Percentiles rank a stretch among this genome's conserved stretches.
Conservation (phyloP, 2,113 vertebrate genomes). For the Misgurnus mizolepis region DNA sequence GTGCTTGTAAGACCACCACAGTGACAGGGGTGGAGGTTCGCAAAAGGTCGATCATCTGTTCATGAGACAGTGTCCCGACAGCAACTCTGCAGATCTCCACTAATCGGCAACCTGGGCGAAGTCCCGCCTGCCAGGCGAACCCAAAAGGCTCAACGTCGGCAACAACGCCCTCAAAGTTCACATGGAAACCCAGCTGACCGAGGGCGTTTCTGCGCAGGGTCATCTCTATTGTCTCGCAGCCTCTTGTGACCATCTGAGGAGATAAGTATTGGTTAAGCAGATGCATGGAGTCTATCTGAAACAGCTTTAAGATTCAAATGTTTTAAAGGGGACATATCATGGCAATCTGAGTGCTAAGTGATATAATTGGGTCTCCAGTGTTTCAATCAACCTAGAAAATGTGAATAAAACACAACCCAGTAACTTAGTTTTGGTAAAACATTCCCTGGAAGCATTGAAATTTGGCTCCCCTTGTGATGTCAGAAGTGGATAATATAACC, state of each 20-base stretch:
- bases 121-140: conserved; percentile 85
- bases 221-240: conserved; percentile 84
- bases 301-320: no score
- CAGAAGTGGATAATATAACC: no score
- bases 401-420: no score
- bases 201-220: conserved; percentile 82
- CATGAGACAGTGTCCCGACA: conserved; percentile 82
- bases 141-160: conserved; percentile 87
- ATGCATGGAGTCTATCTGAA: not conserved
- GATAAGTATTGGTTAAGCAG: conserved; percentile 18
- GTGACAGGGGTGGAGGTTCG: conserved; percentile 81
- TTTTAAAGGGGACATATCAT: no score
- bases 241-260: conserved; percentile 79
- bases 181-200: conserved; percentile 86
- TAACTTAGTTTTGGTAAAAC: no score
- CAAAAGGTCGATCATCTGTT: conserved; percentile 87
- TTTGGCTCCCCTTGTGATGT: no score
- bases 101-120: conserved; percentile 83
- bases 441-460: no score
- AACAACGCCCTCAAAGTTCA: conserved; percentile 87
- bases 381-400: no score
- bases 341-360: no score
- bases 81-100: conserved; percentile 86
- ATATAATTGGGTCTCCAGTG: no score
- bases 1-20: conserved; percentile 83